Evolutionary conservation across 2,797 vertebrate species (phyloP).

Genomic region (Gambusia yucatana): DNA sequence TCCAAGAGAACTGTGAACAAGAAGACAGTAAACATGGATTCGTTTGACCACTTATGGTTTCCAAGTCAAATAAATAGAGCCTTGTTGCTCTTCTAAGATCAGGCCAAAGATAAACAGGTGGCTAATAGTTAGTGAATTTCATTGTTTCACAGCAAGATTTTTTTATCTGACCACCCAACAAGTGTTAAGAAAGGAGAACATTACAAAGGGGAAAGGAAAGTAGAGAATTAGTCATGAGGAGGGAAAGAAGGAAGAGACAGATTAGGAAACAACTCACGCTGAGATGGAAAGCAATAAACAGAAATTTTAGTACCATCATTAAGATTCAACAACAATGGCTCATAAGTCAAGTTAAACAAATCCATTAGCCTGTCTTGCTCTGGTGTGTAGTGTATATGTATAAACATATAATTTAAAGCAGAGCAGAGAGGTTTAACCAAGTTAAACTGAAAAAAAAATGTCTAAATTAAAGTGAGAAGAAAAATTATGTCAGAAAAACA

Average conservation of each 20-base stretch:
- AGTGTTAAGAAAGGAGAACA: neutral
- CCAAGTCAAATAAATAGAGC: neutral
- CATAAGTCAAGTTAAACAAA: neutral
- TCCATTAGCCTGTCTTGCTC: neutral
- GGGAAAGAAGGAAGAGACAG: neutral
- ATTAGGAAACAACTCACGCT: neutral
- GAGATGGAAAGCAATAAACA: neutral
- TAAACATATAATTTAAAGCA: conserved; percentile 24
- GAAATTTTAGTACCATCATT: neutral
- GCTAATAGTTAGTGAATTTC: neutral
- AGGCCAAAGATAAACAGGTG: neutral
- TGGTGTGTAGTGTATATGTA: conserved; percentile 10
- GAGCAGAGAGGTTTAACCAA: conserved; percentile 39
- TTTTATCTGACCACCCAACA: neutral
- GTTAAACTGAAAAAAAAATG: conserved; percentile 11
- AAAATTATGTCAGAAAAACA: conserved; percentile 34
- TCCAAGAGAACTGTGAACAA: neutral
- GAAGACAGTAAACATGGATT: neutral
- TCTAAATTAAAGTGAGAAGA: conserved; percentile 32
- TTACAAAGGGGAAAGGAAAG: neutral
- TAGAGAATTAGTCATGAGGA: neutral
- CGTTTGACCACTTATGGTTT: neutral
- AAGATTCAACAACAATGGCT: neutral
- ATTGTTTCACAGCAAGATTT: neutral
- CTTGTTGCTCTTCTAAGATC: neutral